These are phyloP conservation scores for Myripristis jacobus DNA, from an alignment of 2,797 vertebrate genomes.

Conservation along the genomic window DNA sequence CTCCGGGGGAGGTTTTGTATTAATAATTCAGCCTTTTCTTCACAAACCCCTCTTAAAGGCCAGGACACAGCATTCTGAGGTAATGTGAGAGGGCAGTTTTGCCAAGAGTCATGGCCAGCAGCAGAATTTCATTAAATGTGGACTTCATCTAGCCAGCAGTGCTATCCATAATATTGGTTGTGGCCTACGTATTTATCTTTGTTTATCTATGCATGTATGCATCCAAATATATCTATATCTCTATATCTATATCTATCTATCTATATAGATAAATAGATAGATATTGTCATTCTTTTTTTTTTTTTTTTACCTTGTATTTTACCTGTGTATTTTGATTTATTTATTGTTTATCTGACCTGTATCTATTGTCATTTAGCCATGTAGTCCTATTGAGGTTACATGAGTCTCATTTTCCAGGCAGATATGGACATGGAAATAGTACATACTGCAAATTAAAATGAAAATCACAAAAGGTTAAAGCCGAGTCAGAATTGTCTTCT, in stretches of 20 bases:
- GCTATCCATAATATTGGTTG: background rate
- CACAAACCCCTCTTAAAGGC: background rate
- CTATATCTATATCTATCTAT: too few species aligned
- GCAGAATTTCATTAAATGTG: background rate
- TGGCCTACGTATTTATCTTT: background rate
- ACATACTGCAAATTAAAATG: conserved; percentile 1
- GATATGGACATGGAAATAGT: background rate
- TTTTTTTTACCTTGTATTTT: too few species aligned
- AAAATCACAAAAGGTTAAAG: background rate
- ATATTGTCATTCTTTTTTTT: too few species aligned
- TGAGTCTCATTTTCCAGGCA: background rate
- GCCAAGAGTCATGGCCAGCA: background rate
- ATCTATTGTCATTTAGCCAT: conserved; percentile 1
- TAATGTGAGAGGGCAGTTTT: background rate
- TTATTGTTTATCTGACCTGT: background rate
- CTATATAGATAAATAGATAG: too few species aligned
- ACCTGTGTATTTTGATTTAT: background rate
- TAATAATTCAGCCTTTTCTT: conserved; percentile 18
- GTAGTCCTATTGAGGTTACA: background rate
- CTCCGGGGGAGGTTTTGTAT: background rate
- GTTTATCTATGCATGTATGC: background rate
- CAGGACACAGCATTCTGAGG: background rate
- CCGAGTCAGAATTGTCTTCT: conserved; percentile 10
- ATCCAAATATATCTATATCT: too few species aligned
- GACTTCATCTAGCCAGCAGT: background rate